These are phyloP conservation scores for Drosophila navojoa DNA, from an alignment of 1,140 invertebrate genomes.

Conservation along the genomic window DNA sequence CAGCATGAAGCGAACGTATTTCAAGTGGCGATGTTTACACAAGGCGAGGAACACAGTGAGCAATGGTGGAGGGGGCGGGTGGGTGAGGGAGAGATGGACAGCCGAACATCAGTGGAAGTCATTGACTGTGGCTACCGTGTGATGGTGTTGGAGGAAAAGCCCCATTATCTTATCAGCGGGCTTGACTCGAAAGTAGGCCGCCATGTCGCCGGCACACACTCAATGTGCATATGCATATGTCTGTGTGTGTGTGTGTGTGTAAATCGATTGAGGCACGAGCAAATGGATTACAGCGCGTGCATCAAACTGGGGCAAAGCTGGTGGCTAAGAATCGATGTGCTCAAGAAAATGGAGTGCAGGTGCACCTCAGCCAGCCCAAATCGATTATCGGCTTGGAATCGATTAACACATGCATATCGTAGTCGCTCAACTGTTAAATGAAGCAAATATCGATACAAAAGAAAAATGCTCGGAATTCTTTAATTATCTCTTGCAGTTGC, in stretches of 20 bases:
- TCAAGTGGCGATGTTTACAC: constrained; percentile 39
- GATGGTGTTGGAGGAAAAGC: constrained; percentile 57
- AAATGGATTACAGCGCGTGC: constrained; percentile 43
- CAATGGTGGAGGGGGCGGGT: too few relatives aligned
- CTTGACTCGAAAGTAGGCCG: constrained; percentile 66
- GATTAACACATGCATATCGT: background rate
- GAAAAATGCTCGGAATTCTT: background rate
- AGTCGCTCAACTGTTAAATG: too few relatives aligned
- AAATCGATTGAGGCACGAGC: constrained; percentile 70
- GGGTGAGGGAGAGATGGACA: too few relatives aligned
- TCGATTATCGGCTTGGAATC: background rate
- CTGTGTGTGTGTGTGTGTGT: constrained; percentile 26
- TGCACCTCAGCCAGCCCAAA: constrained; percentile 10
- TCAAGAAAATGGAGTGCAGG: constrained; percentile 16
- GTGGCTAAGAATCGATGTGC: constrained; percentile 3
- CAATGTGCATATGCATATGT: constrained; percentile 10
- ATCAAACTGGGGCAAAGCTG: constrained; percentile 55
- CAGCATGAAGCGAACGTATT: constrained; percentile 2
- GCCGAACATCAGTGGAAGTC: constrained; percentile 28
- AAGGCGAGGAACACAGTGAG: background rate
- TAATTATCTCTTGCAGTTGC: background rate
- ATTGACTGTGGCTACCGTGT: constrained; percentile 33
- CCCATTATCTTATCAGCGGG: constrained; percentile 76
- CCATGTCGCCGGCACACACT: constrained; percentile 21
- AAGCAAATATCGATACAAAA: background rate